Evolutionary conservation across 92 coral and sea anemone genomes (phyloP).

Genomic region (Bergia puertoricense): DNA sequence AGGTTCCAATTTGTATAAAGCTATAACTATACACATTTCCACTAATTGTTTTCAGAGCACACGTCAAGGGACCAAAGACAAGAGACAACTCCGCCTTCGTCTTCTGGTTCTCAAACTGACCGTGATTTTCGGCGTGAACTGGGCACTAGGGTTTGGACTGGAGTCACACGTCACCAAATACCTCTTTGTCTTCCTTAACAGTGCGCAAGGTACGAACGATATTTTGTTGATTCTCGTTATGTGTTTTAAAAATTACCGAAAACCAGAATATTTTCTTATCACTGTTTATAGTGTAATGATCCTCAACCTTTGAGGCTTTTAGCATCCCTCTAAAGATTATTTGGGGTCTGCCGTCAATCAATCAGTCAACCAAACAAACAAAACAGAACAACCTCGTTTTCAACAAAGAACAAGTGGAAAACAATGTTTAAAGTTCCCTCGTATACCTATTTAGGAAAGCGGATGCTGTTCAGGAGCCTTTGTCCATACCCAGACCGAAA

Average conservation of each 20-base stretch:
- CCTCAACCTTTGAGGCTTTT: too few relatives aligned
- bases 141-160: conserved; percentile 1
- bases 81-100: neutral
- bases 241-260: neutral
- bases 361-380: too few relatives aligned
- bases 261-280: neutral
- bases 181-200: conserved; percentile 10
- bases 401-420: too few relatives aligned
- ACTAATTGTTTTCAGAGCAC: neutral
- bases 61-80: neutral
- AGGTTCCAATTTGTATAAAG: too few relatives aligned
- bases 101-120: neutral
- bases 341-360: too few relatives aligned
- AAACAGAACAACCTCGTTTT: too few relatives aligned
- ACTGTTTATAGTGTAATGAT: too few relatives aligned
- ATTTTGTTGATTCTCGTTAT: neutral
- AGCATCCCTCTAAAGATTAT: too few relatives aligned
- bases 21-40: neutral
- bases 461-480: too few relatives aligned
- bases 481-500: too few relatives aligned
- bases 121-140: conserved; percentile 3
- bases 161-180: neutral
- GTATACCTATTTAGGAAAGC: too few relatives aligned
- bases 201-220: neutral
- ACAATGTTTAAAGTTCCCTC: too few relatives aligned